Evolutionary conservation across 2,888 invertebrate species (phyloP).

Genomic region (Dendrolimus pini): DNA sequence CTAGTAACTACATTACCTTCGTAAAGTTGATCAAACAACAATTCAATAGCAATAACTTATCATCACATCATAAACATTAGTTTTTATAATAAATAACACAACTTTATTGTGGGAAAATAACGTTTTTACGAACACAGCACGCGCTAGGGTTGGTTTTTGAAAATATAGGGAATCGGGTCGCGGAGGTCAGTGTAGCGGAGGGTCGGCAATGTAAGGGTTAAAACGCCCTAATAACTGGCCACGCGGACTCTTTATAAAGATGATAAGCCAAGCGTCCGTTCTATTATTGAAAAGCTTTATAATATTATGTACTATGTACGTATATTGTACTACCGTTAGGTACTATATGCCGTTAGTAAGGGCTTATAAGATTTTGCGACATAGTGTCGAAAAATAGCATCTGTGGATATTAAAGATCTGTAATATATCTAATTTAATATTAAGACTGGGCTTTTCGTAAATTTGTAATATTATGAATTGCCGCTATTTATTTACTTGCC

Average conservation of each 20-base stretch:
- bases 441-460: too few species aligned
- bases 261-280: conserved; percentile 2
- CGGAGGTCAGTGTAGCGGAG: conserved; percentile 48
- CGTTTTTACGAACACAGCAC: conserved; percentile 54
- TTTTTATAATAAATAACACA: conserved; percentile 52
- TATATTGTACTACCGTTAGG: too few species aligned
- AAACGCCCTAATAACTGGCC: conserved; percentile 62
- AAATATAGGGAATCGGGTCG: conserved; percentile 56
- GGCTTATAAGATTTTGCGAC: too few species aligned
- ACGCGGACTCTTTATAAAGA: conserved; percentile 21
- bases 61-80: conserved; percentile 31
- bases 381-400: too few species aligned
- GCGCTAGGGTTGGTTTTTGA: conserved; percentile 51
- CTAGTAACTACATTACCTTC: too few species aligned
- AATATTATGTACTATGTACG: too few species aligned
- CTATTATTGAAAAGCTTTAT: background rate
- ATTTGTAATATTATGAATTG: too few species aligned
- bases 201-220: conserved; percentile 50
- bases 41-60: conserved; percentile 2
- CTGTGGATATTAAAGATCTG: too few species aligned
- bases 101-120: conserved; percentile 52
- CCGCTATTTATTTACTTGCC: too few species aligned
- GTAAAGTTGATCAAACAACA: background rate
- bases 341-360: too few species aligned
- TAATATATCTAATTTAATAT: too few species aligned